phyloP scores from a whole-genome alignment of 2,113 vertebrate genomes.

The Serinus canaria region DNA sequence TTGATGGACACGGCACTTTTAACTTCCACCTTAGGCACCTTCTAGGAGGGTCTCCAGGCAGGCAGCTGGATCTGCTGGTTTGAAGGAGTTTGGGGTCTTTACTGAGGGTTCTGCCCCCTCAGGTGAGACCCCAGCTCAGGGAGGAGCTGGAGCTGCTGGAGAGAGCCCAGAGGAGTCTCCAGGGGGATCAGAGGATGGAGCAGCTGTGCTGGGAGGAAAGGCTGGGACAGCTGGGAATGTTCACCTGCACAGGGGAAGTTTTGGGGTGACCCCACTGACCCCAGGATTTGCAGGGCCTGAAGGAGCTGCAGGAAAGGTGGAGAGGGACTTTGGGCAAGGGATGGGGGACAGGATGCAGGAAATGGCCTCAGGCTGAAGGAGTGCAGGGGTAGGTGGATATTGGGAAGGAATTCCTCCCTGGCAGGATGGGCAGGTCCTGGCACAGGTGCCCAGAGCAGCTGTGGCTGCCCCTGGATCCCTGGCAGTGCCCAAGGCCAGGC shows the following conservation, averaged over 20 bases:
- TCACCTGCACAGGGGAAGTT: background rate
- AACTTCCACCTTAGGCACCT: background rate
- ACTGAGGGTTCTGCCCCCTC: background rate
- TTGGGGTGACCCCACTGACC: accelerated
- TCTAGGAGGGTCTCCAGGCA: background rate
- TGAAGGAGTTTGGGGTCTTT: background rate
- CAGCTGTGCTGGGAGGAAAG: background rate
- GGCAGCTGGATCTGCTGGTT: background rate
- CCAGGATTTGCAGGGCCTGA: background rate
- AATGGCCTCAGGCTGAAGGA: background rate
- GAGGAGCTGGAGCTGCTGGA: background rate
- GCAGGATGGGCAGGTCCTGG: accelerated
- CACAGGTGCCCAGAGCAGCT: background rate
- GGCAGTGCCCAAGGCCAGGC: background rate
- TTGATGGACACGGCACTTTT: background rate
- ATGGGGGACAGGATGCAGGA: background rate
- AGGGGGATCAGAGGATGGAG: background rate
- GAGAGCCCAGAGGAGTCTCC: background rate
- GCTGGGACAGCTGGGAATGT: background rate
- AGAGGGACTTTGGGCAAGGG: background rate
- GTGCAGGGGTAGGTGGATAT: accelerated
- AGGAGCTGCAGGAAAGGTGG: background rate
- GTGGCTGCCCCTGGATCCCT: background rate
- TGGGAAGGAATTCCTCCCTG: background rate
- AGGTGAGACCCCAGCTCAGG: background rate